phyloP scores from a whole-genome alignment of 2,888 invertebrate genomes.

The Thera obeliscata region DNA sequence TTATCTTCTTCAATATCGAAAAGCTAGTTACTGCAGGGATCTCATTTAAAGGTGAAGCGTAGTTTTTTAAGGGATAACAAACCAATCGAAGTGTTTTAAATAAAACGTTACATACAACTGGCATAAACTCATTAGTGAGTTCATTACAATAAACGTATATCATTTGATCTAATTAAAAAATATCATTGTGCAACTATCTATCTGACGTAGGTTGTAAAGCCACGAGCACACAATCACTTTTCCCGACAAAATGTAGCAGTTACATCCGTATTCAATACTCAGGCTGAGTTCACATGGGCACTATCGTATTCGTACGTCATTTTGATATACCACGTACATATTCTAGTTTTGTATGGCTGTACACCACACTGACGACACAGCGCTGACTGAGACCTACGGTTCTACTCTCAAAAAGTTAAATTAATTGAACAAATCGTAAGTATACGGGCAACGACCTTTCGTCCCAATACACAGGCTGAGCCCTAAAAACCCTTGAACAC shows the following conservation, averaged over 20 bases:
- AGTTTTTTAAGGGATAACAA: background rate
- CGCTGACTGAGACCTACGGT: background rate
- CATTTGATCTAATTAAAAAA: slow-evolving; percentile 11
- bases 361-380: background rate
- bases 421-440: background rate
- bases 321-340: too few relatives aligned
- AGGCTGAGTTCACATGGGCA: too few relatives aligned
- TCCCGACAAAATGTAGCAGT: background rate
- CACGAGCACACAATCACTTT: background rate
- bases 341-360: background rate
- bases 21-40: background rate
- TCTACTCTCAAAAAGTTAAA: background rate
- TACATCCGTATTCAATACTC: too few relatives aligned
- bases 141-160: slow-evolving; percentile 13
- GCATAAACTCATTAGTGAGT: slow-evolving; percentile 13
- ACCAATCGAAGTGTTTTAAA: slow-evolving; percentile 1
- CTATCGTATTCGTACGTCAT: background rate
- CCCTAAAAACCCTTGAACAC: slow-evolving; percentile 2
- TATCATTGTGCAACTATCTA: slow-evolving; percentile 12
- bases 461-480: background rate
- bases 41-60: background rate
- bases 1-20: background rate
- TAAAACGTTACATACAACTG: slow-evolving; percentile 1
- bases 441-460: background rate
- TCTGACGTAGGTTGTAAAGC: background rate